Evolutionary conservation across 2,113 vertebrate species (phyloP), one percentile per base, ranked within the genome.

Genomic region (Neogobius melanostomus): DNA sequence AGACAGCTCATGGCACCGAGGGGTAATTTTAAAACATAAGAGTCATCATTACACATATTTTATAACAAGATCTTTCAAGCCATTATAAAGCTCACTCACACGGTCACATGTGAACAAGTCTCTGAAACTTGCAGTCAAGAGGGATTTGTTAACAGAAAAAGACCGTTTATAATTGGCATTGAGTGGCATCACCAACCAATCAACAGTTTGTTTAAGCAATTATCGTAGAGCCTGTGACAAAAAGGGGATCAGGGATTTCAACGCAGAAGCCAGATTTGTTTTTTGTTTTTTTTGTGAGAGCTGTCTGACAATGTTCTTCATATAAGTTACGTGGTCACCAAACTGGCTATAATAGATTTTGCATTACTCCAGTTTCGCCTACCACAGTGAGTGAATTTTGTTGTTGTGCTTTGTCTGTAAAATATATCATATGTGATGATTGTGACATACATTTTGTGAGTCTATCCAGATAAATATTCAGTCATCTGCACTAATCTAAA

Each of bases 171-270:
- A 11, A 11, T 14, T 51, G 46, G 28, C 46, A 47, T 47, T 47
- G 46, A 7, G 61, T 21, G 74, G 14, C 28, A 72, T 52, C 79
- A 69, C 17, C 64, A 60, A 21, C 0, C 9, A 70, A 71, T 42
- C 0, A 21, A 62, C 17, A 4, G 53, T 0, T 57, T 69, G 71
- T 68, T 81, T 72, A 75, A 70, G 76, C 69, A 79, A 83, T 84
- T 83, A 74, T 80, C 76, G 80, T 76, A 66, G 66, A 75, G 79
- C 43, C 76, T 75, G 66, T 74, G 76, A 83, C 28, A 36, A 36
- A 36, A 36, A 36, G 28, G 28, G 28, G 28, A 36, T 36, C 28
- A 36, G 28, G 28, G 28, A 36, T 36, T 36, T 36, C 28, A 36
- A 36, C 4, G 28, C 28, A 36, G 28, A 36, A 36, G 28, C 28